Evolutionary conservation across 2,113 vertebrate genomes (phyloP), one percentile per base, ranked within the genome.

Genomic region (Chelonoidis abingdonii): DNA sequence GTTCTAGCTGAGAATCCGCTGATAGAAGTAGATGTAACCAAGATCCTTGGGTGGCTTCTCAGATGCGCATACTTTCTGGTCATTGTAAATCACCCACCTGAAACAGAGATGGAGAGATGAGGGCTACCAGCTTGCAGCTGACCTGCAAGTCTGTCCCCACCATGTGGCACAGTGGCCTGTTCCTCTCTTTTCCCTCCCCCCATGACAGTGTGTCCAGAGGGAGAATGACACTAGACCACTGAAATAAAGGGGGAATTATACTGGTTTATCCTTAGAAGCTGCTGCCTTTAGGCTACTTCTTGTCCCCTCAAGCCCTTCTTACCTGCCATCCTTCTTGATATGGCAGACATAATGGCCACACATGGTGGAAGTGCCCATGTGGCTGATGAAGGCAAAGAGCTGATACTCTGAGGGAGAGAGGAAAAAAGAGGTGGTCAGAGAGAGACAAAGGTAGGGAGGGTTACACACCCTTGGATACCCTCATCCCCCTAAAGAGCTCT

Each of bases 351-450:
- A 99, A 98, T 99, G 99, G 88, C 99, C 99, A 56, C 99, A 99
- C 99, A 99, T 99, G 82, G 99, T 99, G 3, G 99, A 99, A 13
- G 99, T 99, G 95, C 99, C 99, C 99, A 99, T 99, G 98, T 99
- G 99, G 97, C 99, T 99, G 98, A 99, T 99, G 98, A 99, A 99
- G 76, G 99, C 99, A 98, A 99, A 99, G 84, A 99, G 98, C 98
- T 99, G 99, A 90, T 99, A 99, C 87, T 99, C 99, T 99, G 97
- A 44, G 82, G 92, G 92, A 75, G 14, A 92, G 59, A 50, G 56
- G 53, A 87, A 93, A 13, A 86, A 57, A 89, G 16, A n/a, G 80
- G n/a, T 14, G 14, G 84, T 87, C 69, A 95, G 17, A 47, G 44
- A 75, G 50, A 90, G n/a, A 78, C 44, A 87, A 54, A 62, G 21